These are phyloP conservation scores for Prenolepis imparis DNA, from an alignment of 2,888 invertebrate species.

Conservation along the genomic window DNA sequence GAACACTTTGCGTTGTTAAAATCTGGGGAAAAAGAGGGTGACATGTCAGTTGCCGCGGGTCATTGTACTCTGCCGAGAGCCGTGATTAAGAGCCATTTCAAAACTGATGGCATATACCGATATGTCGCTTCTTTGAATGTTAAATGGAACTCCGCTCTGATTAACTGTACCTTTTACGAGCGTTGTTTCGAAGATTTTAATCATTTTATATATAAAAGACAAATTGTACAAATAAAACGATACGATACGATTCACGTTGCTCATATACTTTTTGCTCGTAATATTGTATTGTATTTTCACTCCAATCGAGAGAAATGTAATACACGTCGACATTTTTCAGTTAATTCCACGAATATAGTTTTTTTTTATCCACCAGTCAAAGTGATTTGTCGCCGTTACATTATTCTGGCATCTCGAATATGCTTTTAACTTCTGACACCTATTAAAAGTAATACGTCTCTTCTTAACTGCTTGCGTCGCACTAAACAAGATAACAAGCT, in stretches of 20 bases:
- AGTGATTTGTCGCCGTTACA: slow-evolving; percentile 24
- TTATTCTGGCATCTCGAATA: slow-evolving; percentile 40
- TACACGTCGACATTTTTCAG: slow-evolving; percentile 11
- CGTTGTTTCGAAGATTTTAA: slow-evolving; percentile 39
- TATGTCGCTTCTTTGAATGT: slow-evolving; percentile 64
- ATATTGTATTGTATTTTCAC: slow-evolving; percentile 22
- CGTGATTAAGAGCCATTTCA: slow-evolving; percentile 71
- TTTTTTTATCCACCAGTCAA: background rate
- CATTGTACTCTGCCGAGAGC: slow-evolving; percentile 59
- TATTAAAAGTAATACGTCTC: slow-evolving; percentile 51
- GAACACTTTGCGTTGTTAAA: slow-evolving; percentile 60
- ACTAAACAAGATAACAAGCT: slow-evolving; percentile 71
- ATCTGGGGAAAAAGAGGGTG: slow-evolving; percentile 55
- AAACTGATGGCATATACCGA: slow-evolving; percentile 62
- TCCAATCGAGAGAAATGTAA: background rate
- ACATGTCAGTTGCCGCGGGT: slow-evolving; percentile 58
- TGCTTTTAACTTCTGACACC: slow-evolving; percentile 46
- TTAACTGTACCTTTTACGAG: slow-evolving; percentile 69
- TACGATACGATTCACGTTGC: slow-evolving; percentile 7
- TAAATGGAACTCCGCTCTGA: slow-evolving; percentile 68
- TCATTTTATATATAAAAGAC: slow-evolving; percentile 48
- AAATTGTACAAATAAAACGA: slow-evolving; percentile 31
- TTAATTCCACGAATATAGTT: slow-evolving; percentile 14
- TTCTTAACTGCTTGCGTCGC: slow-evolving; percentile 62
- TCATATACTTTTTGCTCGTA: background rate